phyloP scores from a whole-genome alignment of 37 sponge, comb jelly and placozoan species.

The Spongilla lacustris region DNA sequence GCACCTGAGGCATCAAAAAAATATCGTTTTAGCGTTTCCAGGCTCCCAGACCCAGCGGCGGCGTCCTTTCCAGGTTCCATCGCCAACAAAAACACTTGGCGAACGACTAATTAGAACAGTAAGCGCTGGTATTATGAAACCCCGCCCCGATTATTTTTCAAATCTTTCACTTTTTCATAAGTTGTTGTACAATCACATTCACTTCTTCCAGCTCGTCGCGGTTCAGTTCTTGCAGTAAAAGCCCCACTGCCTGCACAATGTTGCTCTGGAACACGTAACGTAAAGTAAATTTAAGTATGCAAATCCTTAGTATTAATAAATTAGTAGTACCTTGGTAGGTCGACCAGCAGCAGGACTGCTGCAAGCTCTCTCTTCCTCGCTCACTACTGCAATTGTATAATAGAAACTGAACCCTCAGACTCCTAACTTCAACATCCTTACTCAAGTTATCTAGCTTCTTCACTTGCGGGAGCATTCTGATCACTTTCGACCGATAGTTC shows the following conservation, averaged over 20 bases:
- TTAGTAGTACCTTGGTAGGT: too few relatives aligned
- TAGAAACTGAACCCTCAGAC: background rate
- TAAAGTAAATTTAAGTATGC: background rate
- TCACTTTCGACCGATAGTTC: constrained; percentile 46
- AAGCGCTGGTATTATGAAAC: too few relatives aligned
- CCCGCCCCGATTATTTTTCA: too few relatives aligned
- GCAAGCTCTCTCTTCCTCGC: too few relatives aligned
- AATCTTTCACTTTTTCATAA: too few relatives aligned
- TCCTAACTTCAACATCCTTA: background rate
- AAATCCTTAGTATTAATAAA: too few relatives aligned
- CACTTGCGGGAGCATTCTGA: constrained; percentile 49
- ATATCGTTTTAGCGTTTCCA: too few relatives aligned
- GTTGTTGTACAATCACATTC: background rate
- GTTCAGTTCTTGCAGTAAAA: constrained; percentile 36
- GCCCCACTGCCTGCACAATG: constrained; percentile 46
- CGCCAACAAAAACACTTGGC: too few relatives aligned
- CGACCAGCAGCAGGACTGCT: background rate
- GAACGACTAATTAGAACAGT: too few relatives aligned
- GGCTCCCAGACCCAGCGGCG: too few relatives aligned
- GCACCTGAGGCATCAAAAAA: too few relatives aligned
- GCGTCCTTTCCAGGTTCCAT: too few relatives aligned
- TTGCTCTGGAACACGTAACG: background rate
- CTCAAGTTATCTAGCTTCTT: constrained; percentile 54
- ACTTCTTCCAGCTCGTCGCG: constrained; percentile 24
- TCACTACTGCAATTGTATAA: background rate